Percentiles rank a stretch among this genome's conserved stretches.
Evolutionary conservation across 2,113 vertebrate genomes (phyloP).

Genomic region (Pluvialis apricaria): DNA sequence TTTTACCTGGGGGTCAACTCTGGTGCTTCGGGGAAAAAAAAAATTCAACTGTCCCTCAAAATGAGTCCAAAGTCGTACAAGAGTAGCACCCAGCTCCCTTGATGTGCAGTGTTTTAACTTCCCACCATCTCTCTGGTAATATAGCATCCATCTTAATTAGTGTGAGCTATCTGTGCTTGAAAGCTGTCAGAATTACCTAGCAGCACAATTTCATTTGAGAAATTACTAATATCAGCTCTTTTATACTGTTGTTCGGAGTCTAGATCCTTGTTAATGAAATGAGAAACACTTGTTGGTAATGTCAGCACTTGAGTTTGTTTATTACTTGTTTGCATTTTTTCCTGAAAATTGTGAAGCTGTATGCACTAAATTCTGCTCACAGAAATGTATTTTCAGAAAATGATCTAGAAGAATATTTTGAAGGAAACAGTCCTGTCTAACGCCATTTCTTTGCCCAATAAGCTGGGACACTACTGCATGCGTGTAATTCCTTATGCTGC

Average conservation of each 20-base stretch:
- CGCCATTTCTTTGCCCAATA: not conserved
- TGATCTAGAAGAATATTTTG: not conserved
- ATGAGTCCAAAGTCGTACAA: not conserved
- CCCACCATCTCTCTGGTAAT: not conserved
- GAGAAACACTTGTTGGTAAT: not conserved
- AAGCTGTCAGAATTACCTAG: constrained; percentile 46
- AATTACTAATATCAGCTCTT: constrained; percentile 32
- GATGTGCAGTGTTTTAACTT: not conserved
- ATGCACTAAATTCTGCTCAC: not conserved
- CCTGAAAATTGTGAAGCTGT: not conserved
- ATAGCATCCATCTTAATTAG: constrained; percentile 51
- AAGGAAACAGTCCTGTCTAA: not conserved
- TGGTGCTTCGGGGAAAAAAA: not conserved
- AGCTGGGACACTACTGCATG: not conserved
- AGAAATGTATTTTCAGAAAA: not conserved
- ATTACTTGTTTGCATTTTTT: not conserved
- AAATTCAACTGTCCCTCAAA: not conserved
- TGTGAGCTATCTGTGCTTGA: constrained; percentile 12
- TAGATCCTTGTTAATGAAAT: not conserved
- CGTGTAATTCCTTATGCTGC: not conserved
- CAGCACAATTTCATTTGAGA: constrained; percentile 40
- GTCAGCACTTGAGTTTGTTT: constrained; percentile 8
- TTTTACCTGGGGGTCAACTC: not conserved
- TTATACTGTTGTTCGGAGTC: not conserved
- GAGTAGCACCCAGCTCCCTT: not conserved